Conservation (phyloP, 37 sponge, comb jelly and placozoan genomes). For the Amphimedon queenslandica region DNA sequence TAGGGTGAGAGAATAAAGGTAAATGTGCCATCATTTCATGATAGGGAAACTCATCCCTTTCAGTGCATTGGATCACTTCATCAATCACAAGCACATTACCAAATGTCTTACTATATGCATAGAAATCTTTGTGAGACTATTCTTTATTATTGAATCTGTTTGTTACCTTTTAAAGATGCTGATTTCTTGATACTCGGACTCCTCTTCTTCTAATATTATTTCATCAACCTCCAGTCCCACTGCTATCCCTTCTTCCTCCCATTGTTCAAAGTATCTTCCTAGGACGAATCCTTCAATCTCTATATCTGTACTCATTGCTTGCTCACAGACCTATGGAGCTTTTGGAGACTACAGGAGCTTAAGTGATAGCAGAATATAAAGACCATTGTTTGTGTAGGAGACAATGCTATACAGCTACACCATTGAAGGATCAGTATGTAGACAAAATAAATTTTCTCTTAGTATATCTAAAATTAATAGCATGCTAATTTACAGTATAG, state of each 20-base stretch:
- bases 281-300: neutral
- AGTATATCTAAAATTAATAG: no score
- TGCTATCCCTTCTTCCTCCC: no score
- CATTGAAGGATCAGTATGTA: no score
- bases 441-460: no score
- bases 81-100: constrained; percentile 83
- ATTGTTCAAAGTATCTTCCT: no score
- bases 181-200: constrained; percentile 37
- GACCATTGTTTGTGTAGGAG: neutral
- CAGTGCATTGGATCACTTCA: constrained; percentile 83
- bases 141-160: constrained; percentile 15
- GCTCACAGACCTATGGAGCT: neutral
- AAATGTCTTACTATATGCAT: constrained; percentile 49
- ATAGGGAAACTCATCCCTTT: constrained; percentile 80
- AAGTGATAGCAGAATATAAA: neutral
- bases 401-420: no score
- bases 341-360: no score
- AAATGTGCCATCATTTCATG: constrained; percentile 84
- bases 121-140: constrained; percentile 14
- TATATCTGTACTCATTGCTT: neutral
- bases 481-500: no score
- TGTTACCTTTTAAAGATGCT: constrained; percentile 32
- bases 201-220: constrained; percentile 13
- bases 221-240: no score
- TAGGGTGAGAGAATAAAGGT: constrained; percentile 77